Base-by-base conservation (phyloP, 2,888 invertebrate species). In the Mesorhabditis spiculigera region DNA sequence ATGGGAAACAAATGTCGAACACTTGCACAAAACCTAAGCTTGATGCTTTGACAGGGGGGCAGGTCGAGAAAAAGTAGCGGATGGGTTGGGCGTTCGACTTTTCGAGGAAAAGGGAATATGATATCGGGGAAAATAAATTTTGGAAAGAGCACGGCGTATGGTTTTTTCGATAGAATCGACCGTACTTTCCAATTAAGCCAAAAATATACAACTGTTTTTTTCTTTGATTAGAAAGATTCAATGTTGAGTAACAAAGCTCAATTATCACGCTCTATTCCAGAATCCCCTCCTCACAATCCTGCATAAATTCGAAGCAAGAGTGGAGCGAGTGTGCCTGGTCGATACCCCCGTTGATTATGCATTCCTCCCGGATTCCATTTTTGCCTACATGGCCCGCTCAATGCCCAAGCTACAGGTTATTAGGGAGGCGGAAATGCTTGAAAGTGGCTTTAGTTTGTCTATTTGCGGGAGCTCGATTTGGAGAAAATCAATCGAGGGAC, bases 261-360 rank as follows among this genome's bases (percentile, higher is more conserved):
- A 50, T 50, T 50, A 13, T 50, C 58, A 50, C 10, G 58, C 58
- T 50, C n/a, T n/a, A 50, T 80, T 81, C 58, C 74, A 84, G 84
- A 75, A 69, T 45, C 79, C 81, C 5, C 69, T 84, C 63, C 75
- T 83, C 75, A 73, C 77, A 41, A 78, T 85, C 64, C 73, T 82
- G 43, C 74, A 76, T 6, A 79, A 82, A 70, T 79, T 83, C 68
- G 79, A 80, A 62, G 76, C 77, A n/a, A 78, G 82, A 50, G 81
- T 86, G 62, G 82, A 85, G 75, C 76, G 86, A 42, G 80, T 86
- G 8, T 86, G 86, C 73, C 74, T 86, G 69, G 86, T 86, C 65
- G 86, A 86, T 73, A 82, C 81, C 58, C 86, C 86, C 5, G 78
- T 86, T 28, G 85, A 86, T 74, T 86, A 86, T 71, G 80, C 86